These are phyloP conservation scores for Leptopilina clavipes DNA, from an alignment of 1,140 invertebrate species.

Conservation along the genomic window DNA sequence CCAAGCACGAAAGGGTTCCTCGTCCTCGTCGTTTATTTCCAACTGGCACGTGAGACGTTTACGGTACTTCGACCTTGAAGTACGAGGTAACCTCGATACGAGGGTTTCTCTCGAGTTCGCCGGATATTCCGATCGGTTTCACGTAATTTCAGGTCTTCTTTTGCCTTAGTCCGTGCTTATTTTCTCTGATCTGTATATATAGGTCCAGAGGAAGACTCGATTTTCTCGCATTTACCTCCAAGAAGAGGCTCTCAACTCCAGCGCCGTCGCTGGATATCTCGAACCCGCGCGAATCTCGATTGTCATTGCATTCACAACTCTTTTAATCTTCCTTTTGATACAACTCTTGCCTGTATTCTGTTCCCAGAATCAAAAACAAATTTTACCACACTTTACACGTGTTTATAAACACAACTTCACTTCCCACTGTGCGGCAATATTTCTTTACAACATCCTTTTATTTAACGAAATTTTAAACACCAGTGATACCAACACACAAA, in stretches of 20 bases:
- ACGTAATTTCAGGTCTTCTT: constrained; percentile 33
- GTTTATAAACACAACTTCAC: background rate
- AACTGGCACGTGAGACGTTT: constrained; percentile 49
- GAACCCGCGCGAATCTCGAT: constrained; percentile 27
- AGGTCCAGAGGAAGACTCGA: constrained; percentile 6
- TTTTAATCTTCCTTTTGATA: background rate
- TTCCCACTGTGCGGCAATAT: constrained; percentile 1
- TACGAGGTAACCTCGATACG: constrained; percentile 56
- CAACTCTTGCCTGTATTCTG: no score
- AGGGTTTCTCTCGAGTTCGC: constrained; percentile 51
- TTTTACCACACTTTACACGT: background rate
- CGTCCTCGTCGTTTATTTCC: constrained; percentile 41
- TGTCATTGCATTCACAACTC: constrained; percentile 9
- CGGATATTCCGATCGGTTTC: constrained; percentile 29
- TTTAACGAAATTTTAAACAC: background rate
- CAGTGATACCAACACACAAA: background rate
- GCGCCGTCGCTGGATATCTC: background rate
- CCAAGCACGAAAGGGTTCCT: constrained; percentile 33
- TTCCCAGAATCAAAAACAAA: background rate
- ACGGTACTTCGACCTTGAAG: constrained; percentile 62
- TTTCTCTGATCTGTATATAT: background rate
- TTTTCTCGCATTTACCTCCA: constrained; percentile 25
- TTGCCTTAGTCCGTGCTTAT: constrained; percentile 10
- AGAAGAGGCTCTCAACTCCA: constrained; percentile 24
- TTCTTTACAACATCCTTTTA: background rate